Base-by-base conservation (phyloP, 2,797 vertebrate genomes). In the Arnoldichthys spilopterus region DNA sequence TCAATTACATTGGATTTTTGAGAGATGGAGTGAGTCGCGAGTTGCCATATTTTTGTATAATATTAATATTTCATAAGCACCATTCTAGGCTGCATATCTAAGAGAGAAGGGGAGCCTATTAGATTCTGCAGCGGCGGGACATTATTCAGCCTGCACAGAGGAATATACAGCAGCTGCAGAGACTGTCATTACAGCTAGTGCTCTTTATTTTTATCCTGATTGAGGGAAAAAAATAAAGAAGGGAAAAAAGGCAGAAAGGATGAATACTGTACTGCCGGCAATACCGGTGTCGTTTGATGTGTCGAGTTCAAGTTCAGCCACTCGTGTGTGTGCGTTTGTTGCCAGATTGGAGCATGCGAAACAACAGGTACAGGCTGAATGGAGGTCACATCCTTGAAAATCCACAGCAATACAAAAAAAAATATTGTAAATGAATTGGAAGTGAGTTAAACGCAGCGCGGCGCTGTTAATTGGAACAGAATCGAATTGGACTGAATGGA, bases 1-100 rank as follows among this genome's bases (percentile, higher is more conserved):
- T 93, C 93, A 94, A 94, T 94, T 92, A 93, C 89, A 86, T 87
- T 86, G 88, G 81, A 88, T 61, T 90, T 90, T 90, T 91, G 88
- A 93, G 87, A 90, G 89, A 91, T 88, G 89, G 90, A 91, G 91
- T 89, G 87, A 87, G 90, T 90, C 88, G 58, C 72, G 64, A 81
- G 88, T 88, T 92, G 92, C 92, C 92, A 92, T 92, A 92, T 94
- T 93, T 94, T 89, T 92, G 90, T 84, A 89, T 79, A 86, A 91
- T 91, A 94, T 94, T 93, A 94, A 94, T 94, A 94, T 94, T 94
- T 90, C 89, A 94, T 94, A 92, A 93, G 92, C 74, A 61, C 91
- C 92, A 90, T 93, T 94, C 91, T 93, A 90, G 91, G 88, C 90
- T 88, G 91, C 92, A 93, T 92, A 93, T 93, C 92, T 93, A 92